Evolutionary conservation across 2,113 vertebrate genomes (phyloP).

Genomic region (Dryoscopus gambensis): DNA sequence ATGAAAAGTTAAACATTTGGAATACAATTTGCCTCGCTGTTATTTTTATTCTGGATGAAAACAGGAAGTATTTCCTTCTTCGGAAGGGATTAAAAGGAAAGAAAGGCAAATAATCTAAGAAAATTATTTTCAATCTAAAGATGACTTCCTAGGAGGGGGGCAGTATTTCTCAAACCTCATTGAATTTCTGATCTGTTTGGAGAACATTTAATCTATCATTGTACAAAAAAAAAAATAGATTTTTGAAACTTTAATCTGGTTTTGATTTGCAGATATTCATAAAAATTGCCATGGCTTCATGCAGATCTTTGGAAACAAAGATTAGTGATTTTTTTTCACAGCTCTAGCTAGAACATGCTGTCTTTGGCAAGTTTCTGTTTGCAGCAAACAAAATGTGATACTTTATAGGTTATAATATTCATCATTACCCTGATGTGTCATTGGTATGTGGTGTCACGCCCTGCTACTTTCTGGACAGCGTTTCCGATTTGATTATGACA

Average conservation of each 20-base stretch:
- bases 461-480: constrained; percentile 48
- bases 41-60: constrained; percentile 7
- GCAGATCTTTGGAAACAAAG: constrained; percentile 33
- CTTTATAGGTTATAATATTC: constrained; percentile 63
- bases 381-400: constrained; percentile 57
- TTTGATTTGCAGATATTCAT: constrained; percentile 5
- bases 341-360: not conserved
- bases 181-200: not conserved
- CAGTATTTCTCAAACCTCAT: not conserved
- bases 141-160: not conserved
- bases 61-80: not conserved
- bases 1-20: constrained; percentile 58
- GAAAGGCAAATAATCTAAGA: not conserved
- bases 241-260: not conserved
- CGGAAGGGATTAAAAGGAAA: not conserved
- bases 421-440: constrained; percentile 56
- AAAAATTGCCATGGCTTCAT: not conserved
- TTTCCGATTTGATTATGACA: not conserved
- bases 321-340: constrained; percentile 22
- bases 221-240: not conserved
- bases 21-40: not conserved
- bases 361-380: constrained; percentile 64
- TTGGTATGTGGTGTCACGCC: constrained; percentile 60
- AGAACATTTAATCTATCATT: not conserved
- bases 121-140: not conserved